Base-by-base conservation (phyloP, 1,140 invertebrate genomes). In the Papilio polyxenes region DNA sequence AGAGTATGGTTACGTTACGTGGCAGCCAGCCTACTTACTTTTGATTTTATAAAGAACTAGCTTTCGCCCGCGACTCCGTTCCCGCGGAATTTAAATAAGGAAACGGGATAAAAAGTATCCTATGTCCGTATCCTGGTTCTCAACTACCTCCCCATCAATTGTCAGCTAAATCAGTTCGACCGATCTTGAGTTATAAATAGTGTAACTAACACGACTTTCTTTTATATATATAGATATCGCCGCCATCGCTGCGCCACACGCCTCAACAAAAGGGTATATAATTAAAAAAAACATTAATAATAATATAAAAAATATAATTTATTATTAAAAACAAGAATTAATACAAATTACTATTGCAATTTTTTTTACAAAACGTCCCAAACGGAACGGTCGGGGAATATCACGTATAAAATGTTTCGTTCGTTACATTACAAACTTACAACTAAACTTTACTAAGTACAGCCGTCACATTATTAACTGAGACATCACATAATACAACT, bases 241-340 rank as follows among this genome's bases (percentile, higher is more conserved):
- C 56, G n/a, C 17, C 6, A 59, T 5, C 17, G 17, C 8, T n/a
- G 17, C 56, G 2, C 17, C 17, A 1, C 3, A 6, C 15, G 51
- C 9, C 20, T 37, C 31, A 31, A n/a, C 17, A 6, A 37, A 37
- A n/a, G n/a, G 17, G 31, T 17, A 1, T 44, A 74, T 40, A 81
- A 81, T 83, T 85, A 62, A 77, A 82, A 31, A 87, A n/a, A 56
- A 83, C 44, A 59, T 69, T 82, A 56, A 74, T 72, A 83, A 86
- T 87, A 84, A 86, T 90, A 88, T 83, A 88, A 92, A 89, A 94
- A 93, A 88, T 92, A 94, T 94, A 94, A 94, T 94, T 94, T 94
- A 94, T 91, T 92, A 91, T 90, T 85, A 86, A 93, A 93, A 92
- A 93, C 87, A 88, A 92, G 88, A 89, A 91, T 88, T 92, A 92